Evolutionary conservation across 1,140 invertebrate species (phyloP), one percentile per base, ranked within the genome.

Genomic region (Nasonia vitripennis): DNA sequence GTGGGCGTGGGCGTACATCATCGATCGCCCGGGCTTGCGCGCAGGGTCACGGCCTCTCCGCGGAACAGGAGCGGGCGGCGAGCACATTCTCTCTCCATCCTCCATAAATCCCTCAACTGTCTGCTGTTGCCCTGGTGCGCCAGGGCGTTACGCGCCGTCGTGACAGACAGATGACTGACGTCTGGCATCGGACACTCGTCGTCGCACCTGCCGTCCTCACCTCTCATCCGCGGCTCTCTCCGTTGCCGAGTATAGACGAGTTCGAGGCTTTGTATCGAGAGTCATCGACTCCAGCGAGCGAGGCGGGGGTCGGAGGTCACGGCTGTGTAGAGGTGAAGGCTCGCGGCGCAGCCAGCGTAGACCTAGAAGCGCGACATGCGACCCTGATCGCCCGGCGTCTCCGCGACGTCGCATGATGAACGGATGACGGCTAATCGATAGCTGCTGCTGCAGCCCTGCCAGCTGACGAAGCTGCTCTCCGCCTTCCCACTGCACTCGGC

Each of bases 131-230:
- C 93, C 93, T 93, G 93, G 90, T 93, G 91, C 89, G n/a, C 82
- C 84, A 86, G 90, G 90, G 88, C 89, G 88, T 90, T 89, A 91
- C 90, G 90, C 91, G 92, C 91, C 91, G 89, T 92, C 91, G 92
- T 93, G 93, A 93, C 92, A 92, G 91, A 93, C 91, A 89, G 90
- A 91, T 93, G 93, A 93, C 89, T 92, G 92, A 93, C 92, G 89
- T 89, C 85, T 88, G 86, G n/a, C 73, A n/a, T 34, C 31, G 23
- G 10, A 45, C 17, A 2, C 23, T n/a, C 23, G 51, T 48, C 37
- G 68, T 48, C 45, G 45, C 74, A 62, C 74, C 73, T 82, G 73
- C 67, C 41, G 67, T 3, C 2, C 0, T 23, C 27, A 45, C 23
- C 41, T 23, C 74, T n/a, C 74, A 3, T n/a, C 74, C 37, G 17